Evolutionary conservation across 2,888 invertebrate genomes (phyloP), one percentile per base, ranked within the genome.

Genomic region (Tryphoninae sp.): DNA sequence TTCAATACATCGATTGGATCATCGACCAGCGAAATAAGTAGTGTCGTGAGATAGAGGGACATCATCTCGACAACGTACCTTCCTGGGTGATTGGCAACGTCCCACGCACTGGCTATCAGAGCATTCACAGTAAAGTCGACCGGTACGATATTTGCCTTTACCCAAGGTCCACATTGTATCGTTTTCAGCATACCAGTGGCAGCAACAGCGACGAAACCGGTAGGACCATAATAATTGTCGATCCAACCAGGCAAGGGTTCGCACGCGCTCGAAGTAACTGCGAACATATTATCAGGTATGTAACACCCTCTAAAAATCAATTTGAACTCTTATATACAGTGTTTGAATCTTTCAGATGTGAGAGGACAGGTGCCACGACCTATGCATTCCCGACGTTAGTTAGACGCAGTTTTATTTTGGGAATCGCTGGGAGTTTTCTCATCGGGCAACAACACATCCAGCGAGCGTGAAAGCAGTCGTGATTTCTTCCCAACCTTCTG

Each of bases 211-310:
- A 93, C 93, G 0, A 95, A 92, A 7, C 94, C 96, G 1, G 95
- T 95, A 0, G 96, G 95, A 42, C 96, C 96, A 86, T 96, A 96
- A 90, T 95, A 94, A 88, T 96, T 97, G 90, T 96, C 96, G 13
- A 96, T 93, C 96, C 96, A 97, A 62, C 96, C 96, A 86, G 93
- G 93, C 0, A 95, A 84, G 0, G 95, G 95, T 85, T 95, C 95
- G 69, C 92, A 92, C 22, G 92, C 93, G 2, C 94, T 94, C 3
- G 95, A 94, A 4, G 93, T 93, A 13, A 95, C 95, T 95, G 90
- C 42, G 76, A 78, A 42, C 22, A 22, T 55, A 33, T 13, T 40
- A 40, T 9, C 9, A 23, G 1, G n/a, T 49, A n/a, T 11, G 0
- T 42, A 9, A 9, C 11, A 23, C 6, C 22, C 1, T 33, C 58